These are phyloP conservation scores for Zaprionus tsacasi DNA, from an alignment of 1,140 invertebrate species.

Conservation along the genomic window DNA sequence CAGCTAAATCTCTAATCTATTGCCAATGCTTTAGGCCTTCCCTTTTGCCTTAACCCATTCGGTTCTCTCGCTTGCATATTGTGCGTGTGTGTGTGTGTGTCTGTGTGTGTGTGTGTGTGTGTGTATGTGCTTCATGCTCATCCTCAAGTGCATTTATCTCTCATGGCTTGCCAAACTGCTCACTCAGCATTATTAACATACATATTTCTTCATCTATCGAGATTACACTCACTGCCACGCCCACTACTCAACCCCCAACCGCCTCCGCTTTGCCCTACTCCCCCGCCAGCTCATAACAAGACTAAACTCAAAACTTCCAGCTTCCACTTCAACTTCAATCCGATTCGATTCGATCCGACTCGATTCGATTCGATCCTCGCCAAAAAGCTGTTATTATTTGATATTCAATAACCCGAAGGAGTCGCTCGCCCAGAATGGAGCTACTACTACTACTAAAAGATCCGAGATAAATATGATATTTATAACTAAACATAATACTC, in stretches of 20 bases:
- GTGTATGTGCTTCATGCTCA: conserved; percentile 57
- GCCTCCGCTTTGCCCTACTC: background rate
- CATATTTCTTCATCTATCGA: conserved; percentile 6
- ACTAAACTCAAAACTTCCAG: conserved; percentile 26
- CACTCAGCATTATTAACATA: conserved; percentile 26
- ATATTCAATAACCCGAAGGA: conserved; percentile 64
- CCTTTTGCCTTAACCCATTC: no score
- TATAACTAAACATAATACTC: conserved; percentile 45
- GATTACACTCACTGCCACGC: conserved; percentile 2
- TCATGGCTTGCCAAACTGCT: conserved; percentile 59
- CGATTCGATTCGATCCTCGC: conserved; percentile 27
- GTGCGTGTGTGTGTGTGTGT: conserved; percentile 57
- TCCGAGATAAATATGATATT: conserved; percentile 10
- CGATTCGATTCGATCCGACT: conserved; percentile 7
- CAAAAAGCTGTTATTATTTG: conserved; percentile 81
- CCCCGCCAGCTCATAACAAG: conserved; percentile 44
- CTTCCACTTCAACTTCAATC: conserved; percentile 12
- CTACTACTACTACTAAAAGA: conserved; percentile 19
- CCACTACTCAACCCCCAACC: background rate
- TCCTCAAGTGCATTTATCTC: conserved; percentile 12
- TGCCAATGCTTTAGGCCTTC: no score
- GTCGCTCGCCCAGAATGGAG: conserved; percentile 1
- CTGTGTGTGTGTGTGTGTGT: conserved; percentile 8
- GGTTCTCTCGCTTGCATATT: conserved; percentile 62
- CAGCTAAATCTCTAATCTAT: background rate